Evolutionary conservation across 2,888 invertebrate species (phyloP).

Genomic region (Toxonevra muliebris): DNA sequence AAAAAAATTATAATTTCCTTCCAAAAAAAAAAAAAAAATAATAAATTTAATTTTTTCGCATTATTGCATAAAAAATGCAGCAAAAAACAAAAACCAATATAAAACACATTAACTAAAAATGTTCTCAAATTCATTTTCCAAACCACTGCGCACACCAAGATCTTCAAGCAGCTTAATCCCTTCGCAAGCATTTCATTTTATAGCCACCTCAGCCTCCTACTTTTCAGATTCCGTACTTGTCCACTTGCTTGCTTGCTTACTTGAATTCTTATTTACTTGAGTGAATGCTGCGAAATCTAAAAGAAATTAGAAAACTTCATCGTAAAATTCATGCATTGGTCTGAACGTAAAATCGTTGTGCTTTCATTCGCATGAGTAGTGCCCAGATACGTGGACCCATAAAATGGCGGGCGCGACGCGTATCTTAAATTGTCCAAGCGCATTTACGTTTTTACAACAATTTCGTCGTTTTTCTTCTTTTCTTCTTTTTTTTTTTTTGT

Average conservation of each 20-base stretch:
- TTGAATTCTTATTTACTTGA: not conserved
- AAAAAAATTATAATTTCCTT: too few species aligned
- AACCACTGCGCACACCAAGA: constrained; percentile 39
- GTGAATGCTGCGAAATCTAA: not conserved
- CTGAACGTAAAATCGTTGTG: constrained; percentile 5
- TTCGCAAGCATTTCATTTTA: constrained; percentile 27
- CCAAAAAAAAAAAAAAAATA: too few species aligned
- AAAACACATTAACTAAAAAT: not conserved
- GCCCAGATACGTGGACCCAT: not conserved
- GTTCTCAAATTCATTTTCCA: constrained; percentile 26
- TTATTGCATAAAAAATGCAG: too few species aligned
- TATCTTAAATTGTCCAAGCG: constrained; percentile 1
- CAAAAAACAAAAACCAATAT: not conserved
- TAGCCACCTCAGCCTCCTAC: not conserved
- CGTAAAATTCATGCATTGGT: constrained; percentile 43
- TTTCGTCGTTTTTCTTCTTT: too few species aligned
- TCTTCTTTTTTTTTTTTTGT: not conserved
- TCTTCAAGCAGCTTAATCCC: constrained; percentile 39
- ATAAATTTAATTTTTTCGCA: not conserved
- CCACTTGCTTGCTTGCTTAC: too few species aligned
- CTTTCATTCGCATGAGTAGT: not conserved
- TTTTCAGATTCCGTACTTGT: too few species aligned
- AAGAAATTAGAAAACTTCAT: constrained; percentile 44
- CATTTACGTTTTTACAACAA: too few species aligned
- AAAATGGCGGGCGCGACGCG: not conserved